These are phyloP conservation scores for Agriotes lineatus DNA, from an alignment of 2,888 invertebrate genomes.

Conservation along the genomic window DNA sequence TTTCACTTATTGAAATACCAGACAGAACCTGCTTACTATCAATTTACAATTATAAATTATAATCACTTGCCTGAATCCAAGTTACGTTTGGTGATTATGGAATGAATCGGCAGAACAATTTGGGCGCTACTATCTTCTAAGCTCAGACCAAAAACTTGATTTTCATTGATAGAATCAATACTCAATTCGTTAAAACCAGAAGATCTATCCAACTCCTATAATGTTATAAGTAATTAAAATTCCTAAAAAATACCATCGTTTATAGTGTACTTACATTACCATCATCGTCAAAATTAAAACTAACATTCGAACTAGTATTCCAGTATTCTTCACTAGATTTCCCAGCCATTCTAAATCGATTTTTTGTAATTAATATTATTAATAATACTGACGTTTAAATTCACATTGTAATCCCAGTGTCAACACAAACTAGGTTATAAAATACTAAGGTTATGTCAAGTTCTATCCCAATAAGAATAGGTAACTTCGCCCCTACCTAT, in stretches of 20 bases:
- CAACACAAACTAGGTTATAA: too few species aligned
- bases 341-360: slow-evolving; percentile 24
- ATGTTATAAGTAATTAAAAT: slow-evolving; percentile 5
- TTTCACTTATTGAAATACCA: too few species aligned
- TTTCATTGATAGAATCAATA: slow-evolving; percentile 32
- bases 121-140: slow-evolving; percentile 50
- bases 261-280: slow-evolving; percentile 66
- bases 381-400: too few species aligned
- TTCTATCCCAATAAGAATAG: too few species aligned
- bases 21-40: too few species aligned
- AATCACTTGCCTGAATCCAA: slow-evolving; percentile 53
- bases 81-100: slow-evolving; percentile 58
- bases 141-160: slow-evolving; percentile 51
- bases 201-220: slow-evolving; percentile 24
- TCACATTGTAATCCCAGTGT: too few species aligned
- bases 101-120: slow-evolving; percentile 56
- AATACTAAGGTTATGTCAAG: too few species aligned
- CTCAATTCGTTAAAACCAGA: slow-evolving; percentile 6
- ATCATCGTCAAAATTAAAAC: slow-evolving; percentile 85
- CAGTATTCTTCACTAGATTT: slow-evolving; percentile 76
- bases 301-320: slow-evolving; percentile 80
- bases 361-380: too few species aligned
- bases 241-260: too few species aligned
- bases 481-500: too few species aligned
- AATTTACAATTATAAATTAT: too few species aligned